Evolutionary conservation across 2,113 vertebrate genomes (phyloP).

Genomic region (Catharus bicknelli): DNA sequence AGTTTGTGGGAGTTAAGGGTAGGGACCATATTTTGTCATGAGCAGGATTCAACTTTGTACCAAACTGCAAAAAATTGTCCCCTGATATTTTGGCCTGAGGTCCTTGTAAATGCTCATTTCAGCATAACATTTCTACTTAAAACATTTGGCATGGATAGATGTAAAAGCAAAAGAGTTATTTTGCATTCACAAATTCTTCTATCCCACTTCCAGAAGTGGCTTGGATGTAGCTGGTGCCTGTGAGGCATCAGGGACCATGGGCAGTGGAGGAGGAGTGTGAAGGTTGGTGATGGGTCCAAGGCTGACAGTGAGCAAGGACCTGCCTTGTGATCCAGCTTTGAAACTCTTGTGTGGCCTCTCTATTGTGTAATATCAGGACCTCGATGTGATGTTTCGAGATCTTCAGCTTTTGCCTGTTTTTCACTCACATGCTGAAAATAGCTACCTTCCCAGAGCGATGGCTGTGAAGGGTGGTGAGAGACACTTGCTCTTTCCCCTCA

Average conservation of each 20-base stretch:
- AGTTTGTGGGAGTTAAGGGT: not conserved
- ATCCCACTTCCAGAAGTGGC: not conserved
- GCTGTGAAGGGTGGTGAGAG: not conserved
- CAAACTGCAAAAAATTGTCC: not conserved
- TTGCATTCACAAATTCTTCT: not conserved
- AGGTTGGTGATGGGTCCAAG: accelerated
- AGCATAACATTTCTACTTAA: not conserved
- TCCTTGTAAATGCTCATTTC: not conserved
- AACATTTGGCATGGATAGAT: not conserved
- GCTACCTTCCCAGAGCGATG: not conserved
- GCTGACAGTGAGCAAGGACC: not conserved
- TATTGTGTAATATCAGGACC: not conserved
- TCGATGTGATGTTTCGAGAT: not conserved
- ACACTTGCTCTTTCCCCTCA: not conserved
- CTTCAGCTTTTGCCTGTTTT: not conserved
- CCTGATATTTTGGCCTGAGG: not conserved
- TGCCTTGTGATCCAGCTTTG: not conserved
- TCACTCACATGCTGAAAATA: not conserved
- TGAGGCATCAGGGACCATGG: not conserved
- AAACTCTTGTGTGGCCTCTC: not conserved
- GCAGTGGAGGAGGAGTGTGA: not conserved
- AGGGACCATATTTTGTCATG: not conserved
- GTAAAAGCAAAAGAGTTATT: not conserved
- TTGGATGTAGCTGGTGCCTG: not conserved
- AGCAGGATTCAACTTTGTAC: not conserved